Conservation (phyloP, 1,140 invertebrate species). For the Eulimnadia texana region DNA sequence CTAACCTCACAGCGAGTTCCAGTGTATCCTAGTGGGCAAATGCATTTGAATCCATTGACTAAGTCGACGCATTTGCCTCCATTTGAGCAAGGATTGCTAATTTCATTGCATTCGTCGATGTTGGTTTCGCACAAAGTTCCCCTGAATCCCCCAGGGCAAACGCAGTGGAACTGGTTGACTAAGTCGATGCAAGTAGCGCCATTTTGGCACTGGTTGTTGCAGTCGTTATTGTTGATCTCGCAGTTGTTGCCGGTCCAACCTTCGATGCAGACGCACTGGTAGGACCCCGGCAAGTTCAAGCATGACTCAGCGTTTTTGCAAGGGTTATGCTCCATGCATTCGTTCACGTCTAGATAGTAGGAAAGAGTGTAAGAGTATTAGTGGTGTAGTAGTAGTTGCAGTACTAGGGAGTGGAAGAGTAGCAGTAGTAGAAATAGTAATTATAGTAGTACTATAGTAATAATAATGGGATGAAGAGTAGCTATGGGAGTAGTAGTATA, state of each 20-base stretch:
- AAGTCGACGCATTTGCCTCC: conserved; percentile 36
- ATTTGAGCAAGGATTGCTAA: conserved; percentile 20
- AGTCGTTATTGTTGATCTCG: conserved; percentile 46
- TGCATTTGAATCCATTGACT: conserved; percentile 37
- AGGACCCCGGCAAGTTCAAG: conserved; percentile 58
- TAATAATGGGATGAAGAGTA: no score
- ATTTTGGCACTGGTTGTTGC: conserved; percentile 42
- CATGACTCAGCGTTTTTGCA: conserved; percentile 71
- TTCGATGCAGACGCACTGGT: conserved; percentile 53
- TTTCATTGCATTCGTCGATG: conserved; percentile 49
- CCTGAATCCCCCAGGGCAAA: conserved; percentile 62
- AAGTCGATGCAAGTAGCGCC: conserved; percentile 45
- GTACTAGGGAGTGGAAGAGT: no score
- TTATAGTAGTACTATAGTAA: no score
- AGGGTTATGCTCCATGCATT: conserved; percentile 29
- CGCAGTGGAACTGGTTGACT: conserved; percentile 40
- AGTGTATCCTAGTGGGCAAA: conserved; percentile 48
- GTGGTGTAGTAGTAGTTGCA: no score
- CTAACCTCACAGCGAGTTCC: conserved; percentile 59
- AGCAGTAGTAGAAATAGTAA: no score
- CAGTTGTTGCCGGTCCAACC: conserved; percentile 38
- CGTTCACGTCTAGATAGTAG: conserved; percentile 39
- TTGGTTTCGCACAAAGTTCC: conserved; percentile 37
- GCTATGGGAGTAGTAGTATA: no score
- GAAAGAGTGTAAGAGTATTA: not conserved